Percentiles rank a stretch among this genome's conserved stretches.
These are phyloP conservation scores for Bos javanicus DNA, from an alignment of 2,113 vertebrate genomes.

Conservation along the genomic window DNA sequence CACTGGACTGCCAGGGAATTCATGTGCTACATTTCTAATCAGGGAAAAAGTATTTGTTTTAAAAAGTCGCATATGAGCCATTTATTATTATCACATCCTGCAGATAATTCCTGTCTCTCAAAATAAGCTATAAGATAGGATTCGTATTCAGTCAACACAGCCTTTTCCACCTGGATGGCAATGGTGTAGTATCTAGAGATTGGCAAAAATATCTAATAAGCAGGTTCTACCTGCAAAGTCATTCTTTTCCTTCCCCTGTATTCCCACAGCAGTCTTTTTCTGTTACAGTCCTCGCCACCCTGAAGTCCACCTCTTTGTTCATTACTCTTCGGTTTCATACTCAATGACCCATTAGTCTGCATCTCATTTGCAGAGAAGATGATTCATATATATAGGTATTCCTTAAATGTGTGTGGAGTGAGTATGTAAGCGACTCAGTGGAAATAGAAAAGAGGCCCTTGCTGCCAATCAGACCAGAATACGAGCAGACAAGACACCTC, in stretches of 20 bases:
- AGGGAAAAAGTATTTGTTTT: not conserved
- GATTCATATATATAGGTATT: not conserved
- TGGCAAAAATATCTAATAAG: not conserved
- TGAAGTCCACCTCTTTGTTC: not conserved
- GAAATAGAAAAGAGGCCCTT: not conserved
- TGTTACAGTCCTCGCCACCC: not conserved
- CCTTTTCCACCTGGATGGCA: not conserved
- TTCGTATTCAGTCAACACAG: not conserved
- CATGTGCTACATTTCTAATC: not conserved
- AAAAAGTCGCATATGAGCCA: not conserved
- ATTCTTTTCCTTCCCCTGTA: not conserved
- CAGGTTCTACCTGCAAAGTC: not conserved
- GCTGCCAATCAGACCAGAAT: constrained; percentile 17
- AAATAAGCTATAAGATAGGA: not conserved
- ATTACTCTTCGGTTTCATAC: not conserved
- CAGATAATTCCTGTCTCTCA: not conserved
- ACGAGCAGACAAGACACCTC: not conserved
- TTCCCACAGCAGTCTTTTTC: not conserved
- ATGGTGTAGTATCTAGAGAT: not conserved
- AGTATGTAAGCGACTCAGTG: not conserved
- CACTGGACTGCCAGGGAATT: not conserved
- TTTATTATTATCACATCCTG: not conserved
- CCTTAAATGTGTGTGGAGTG: not conserved
- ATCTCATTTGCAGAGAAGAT: not conserved
- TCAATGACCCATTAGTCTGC: not conserved